phyloP scores from a whole-genome alignment of 2,113 vertebrate species.

The Cryptomyrus ogoouensis region DNA sequence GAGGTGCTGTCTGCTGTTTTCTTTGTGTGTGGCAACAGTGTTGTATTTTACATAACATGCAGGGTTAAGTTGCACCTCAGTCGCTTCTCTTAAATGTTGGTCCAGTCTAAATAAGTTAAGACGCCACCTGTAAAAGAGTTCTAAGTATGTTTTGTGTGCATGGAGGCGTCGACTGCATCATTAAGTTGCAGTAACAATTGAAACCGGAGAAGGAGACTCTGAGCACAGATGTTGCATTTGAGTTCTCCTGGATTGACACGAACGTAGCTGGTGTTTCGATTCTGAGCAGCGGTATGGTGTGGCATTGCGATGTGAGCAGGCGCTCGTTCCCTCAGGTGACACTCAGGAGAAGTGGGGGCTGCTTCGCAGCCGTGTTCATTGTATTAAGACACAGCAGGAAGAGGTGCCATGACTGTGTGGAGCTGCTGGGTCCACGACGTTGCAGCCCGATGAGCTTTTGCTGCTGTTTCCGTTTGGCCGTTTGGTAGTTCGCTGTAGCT shows the following conservation, averaged over 20 bases:
- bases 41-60: neutral
- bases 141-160: neutral
- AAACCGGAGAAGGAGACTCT: neutral
- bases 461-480: neutral
- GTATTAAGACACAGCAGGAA: neutral
- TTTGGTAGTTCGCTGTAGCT: neutral
- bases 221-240: neutral
- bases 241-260: neutral
- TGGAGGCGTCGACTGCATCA: neutral
- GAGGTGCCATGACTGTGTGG: neutral
- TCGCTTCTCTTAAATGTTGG: neutral
- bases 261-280: neutral
- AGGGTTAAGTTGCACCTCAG: neutral
- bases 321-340: neutral
- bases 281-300: neutral
- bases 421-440: neutral
- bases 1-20: neutral
- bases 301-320: neutral
- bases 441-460: neutral
- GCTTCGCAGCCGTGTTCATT: neutral
- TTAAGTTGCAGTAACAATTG: neutral
- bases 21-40: neutral
- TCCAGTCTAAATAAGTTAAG: neutral
- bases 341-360: neutral
- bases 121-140: neutral